Evolutionary conservation across 1,140 invertebrate genomes (phyloP).

Genomic region (Samia ricini): DNA sequence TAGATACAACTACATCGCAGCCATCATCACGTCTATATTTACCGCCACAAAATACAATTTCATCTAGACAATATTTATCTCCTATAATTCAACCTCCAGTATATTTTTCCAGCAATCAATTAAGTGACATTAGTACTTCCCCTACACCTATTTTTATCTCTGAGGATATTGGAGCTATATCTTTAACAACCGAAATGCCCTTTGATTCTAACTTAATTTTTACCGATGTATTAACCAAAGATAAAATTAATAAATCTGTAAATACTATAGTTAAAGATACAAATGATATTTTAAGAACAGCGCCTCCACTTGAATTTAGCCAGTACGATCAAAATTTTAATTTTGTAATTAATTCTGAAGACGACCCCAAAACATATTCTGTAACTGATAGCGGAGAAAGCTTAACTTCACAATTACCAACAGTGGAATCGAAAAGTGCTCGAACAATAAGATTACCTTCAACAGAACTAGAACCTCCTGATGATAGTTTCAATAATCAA

Average conservation of each 20-base stretch:
- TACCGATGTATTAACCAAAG: slow-evolving; percentile 56
- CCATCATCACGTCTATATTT: slow-evolving; percentile 43
- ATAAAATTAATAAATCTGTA: slow-evolving; percentile 59
- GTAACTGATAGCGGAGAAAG: slow-evolving; percentile 47
- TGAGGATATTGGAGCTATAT: neutral
- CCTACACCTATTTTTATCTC: slow-evolving; percentile 15
- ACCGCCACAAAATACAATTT: slow-evolving; percentile 28
- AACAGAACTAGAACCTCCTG: slow-evolving; percentile 52
- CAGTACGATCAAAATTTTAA: slow-evolving; percentile 37
- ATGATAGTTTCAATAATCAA: slow-evolving; percentile 31
- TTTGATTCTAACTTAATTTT: slow-evolving; percentile 50
- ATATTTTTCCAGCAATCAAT: slow-evolving; percentile 34
- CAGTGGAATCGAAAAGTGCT: slow-evolving; percentile 33
- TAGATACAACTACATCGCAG: slow-evolving; percentile 45
- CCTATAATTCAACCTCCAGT: slow-evolving; percentile 29
- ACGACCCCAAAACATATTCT: slow-evolving; percentile 31
- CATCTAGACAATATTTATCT: slow-evolving; percentile 46
- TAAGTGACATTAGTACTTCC: slow-evolving; percentile 30
- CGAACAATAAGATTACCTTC: slow-evolving; percentile 42
- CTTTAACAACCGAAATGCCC: neutral
- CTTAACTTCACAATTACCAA: slow-evolving; percentile 30
- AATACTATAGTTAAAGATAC: slow-evolving; percentile 62
- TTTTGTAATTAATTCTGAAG: slow-evolving; percentile 31
- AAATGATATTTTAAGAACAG: slow-evolving; percentile 38
- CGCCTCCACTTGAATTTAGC: slow-evolving; percentile 34